Evolutionary conservation across 1,140 invertebrate species (phyloP), one percentile per base, ranked within the genome.

Genomic region (Neodiprion lecontei): DNA sequence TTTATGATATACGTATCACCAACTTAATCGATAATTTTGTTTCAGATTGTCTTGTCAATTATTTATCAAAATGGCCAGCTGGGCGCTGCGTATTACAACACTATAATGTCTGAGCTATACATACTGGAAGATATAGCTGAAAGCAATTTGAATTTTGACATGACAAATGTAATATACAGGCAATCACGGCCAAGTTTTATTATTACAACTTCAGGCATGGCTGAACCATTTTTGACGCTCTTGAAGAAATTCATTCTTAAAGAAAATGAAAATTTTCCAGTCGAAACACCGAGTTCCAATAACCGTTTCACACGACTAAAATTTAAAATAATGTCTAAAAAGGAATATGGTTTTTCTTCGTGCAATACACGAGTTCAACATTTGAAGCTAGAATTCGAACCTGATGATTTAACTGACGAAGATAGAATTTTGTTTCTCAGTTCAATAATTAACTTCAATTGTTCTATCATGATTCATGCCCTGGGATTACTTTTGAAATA

Each of bases 401-500:
- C 92, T 1, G 71, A 84, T 12, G 85, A 92, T 75, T 89, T 89
- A 61, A 89, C 89, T 11, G 90, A 91, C n/a, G 86, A 87, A 14
- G 92, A 95, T 72, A 89, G 91, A 65, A 81, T 89, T 1, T 82
- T 91, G 11, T 94, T 92, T 82, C 85, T 96, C 1, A 91, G 92
- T 65, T 93, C 93, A 1, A 82, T 93, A 1, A 80, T 96, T 1
- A 92, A 95, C 84, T 93, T 95, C 80, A 89, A 91, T 65, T 91
- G 91, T 74, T 85, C 87, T 1, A 86, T 90, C n/a, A 92, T 91
- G 83, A 89, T 96, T 1, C 90, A 94, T 82, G 92, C 94, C 1
- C 83, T 93, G 14, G 95, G 95, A n/a, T 91, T 92, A 1, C 86
- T 96, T 67, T 82, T 96, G 21, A 92, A 92, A 81, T 95, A 92